Base-by-base conservation (phyloP, 2,797 vertebrate genomes). In the Coluber constrictor region DNA sequence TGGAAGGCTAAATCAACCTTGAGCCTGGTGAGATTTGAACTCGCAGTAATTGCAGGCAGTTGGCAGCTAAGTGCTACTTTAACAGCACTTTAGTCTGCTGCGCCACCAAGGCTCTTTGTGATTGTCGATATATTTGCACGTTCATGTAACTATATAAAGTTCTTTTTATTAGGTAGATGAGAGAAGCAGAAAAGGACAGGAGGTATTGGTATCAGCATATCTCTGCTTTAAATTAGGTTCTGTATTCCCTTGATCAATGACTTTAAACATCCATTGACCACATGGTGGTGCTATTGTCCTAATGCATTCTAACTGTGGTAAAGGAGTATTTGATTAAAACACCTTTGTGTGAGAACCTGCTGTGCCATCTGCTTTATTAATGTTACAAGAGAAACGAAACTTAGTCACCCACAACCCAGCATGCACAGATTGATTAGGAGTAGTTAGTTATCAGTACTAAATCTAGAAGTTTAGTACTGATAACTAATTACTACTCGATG, bases 331-430 rank as follows among this genome's bases (percentile, higher is more conserved):
- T 43, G 74, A 23, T 61, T 87, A 70, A 90, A 90, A 59, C 9
- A 37, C 61, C 13, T 10, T 83, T 59, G 11, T 32, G 8, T 27
- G 86, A 9, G 13, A 89, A 25, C 3, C 13, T 27, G 11, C 25
- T n/a, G 37, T 37, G 23, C 61, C n/a, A 1, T 0, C 43, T 55
- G 2, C 63, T 87, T 90, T 87, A n/a, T 51, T 93, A 43, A 0
- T 51, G 56, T 43, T 55, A 86, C 54, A 32, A 51, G 56, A 57
- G 56, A 83, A 91, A 59, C 0, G 0, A 51, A 59, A 37, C 0
- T 0, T 3, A 87, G 20, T 25, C 5, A 92, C 61, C 70, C 74
- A 32, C 90, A 1, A 16, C 0, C 0, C 0, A 59, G n/a, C n/a
- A 0, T 88, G 43, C n/a, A 23, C 66, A 43, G 20, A 47, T 51